Conservation (phyloP, 2,113 vertebrate species). For the Pterophyllum scalare region DNA sequence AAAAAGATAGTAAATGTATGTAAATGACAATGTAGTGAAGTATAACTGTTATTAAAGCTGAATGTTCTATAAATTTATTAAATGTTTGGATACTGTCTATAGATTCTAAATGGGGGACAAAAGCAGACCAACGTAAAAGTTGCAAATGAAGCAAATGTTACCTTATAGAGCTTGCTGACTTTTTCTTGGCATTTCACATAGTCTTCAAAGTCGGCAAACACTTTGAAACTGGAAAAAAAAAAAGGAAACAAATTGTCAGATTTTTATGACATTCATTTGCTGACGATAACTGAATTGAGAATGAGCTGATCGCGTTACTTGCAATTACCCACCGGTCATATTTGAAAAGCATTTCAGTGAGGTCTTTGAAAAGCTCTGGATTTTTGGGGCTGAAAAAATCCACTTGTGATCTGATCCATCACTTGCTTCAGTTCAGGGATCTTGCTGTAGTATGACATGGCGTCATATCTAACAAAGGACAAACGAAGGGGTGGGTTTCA, state of each 20-base stretch:
- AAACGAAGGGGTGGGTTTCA: not conserved
- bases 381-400: conserved; percentile 91
- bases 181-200: conserved; percentile 91
- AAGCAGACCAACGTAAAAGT: not conserved
- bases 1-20: not conserved
- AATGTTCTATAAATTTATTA: not conserved
- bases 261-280: not conserved
- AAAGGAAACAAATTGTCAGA: not conserved
- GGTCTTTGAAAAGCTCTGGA: conserved; percentile 89
- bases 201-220: conserved; percentile 94
- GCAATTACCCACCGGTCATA: conserved; percentile 87
- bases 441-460: conserved; percentile 87
- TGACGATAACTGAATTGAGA: not conserved
- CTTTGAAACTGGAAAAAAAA: conserved; percentile 88
- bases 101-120: not conserved
- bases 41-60: not conserved
- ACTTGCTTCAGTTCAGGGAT: conserved; percentile 90
- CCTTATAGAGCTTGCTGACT: conserved; percentile 93
- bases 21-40: not conserved
- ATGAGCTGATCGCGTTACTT: not conserved
- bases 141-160: conserved; percentile 61
- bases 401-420: conserved; percentile 90
- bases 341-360: conserved; percentile 93
- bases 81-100: not conserved
- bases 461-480: conserved; percentile 83